phyloP scores from a whole-genome alignment of 2,113 vertebrate genomes.

The Pungitius pungitius region DNA sequence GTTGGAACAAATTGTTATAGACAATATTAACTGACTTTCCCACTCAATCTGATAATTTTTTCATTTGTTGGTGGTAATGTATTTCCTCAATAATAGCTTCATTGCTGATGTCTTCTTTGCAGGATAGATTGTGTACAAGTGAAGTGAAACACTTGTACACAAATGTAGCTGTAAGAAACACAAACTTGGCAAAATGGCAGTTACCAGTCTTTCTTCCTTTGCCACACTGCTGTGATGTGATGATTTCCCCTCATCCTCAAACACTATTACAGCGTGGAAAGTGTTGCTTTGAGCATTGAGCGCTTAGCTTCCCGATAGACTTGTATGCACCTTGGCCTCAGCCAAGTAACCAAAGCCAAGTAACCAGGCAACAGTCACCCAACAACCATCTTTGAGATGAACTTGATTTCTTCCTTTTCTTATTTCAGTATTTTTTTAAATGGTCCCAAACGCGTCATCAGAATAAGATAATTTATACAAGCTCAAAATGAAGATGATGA shows the following conservation, averaged over 20 bases:
- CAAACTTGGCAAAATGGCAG: not conserved
- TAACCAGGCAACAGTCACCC: not conserved
- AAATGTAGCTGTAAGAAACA: constrained; percentile 37
- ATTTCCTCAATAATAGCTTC: constrained; percentile 42
- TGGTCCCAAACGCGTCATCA: not conserved
- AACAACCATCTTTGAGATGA: not conserved
- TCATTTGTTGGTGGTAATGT: constrained; percentile 29
- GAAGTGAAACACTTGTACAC: constrained; percentile 8
- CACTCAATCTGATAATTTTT: constrained; percentile 34
- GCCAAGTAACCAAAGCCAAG: not conserved
- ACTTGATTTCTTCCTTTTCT: not conserved
- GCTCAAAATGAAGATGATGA: not conserved
- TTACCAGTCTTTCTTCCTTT: not conserved
- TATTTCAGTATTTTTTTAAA: not conserved
- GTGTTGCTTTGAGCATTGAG: not conserved
- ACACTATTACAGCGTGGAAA: not conserved
- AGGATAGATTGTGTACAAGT: constrained; percentile 32
- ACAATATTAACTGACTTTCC: constrained; percentile 13
- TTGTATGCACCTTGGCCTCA: not conserved
- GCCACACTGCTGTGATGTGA: not conserved
- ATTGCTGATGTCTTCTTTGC: constrained; percentile 14
- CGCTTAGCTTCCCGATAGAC: not conserved
- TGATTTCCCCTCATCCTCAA: not conserved
- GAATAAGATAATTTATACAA: not conserved
- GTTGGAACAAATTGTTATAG: not conserved